Percentiles rank a stretch among this genome's conserved stretches.
Conservation (phyloP, 2,797 vertebrate genomes). For the Fringilla coelebs region DNA sequence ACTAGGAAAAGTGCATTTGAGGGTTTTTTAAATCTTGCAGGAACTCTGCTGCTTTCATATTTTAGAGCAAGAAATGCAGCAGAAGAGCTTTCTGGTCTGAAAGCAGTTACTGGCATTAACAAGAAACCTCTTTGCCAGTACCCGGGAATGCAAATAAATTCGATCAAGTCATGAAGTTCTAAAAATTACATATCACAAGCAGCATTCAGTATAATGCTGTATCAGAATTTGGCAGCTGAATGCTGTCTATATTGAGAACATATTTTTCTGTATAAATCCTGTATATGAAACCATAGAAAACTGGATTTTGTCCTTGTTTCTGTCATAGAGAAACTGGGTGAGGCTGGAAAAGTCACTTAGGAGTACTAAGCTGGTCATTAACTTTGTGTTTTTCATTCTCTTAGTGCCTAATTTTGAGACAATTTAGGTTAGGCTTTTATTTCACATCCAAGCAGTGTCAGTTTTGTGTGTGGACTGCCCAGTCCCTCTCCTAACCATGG, state of each 20-base stretch:
- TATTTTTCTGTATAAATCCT: background rate
- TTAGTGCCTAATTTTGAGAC: background rate
- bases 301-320: background rate
- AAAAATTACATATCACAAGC: background rate
- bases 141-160: background rate
- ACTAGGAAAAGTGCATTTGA: background rate
- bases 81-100: background rate
- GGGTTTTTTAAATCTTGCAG: background rate
- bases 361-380: background rate
- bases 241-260: background rate
- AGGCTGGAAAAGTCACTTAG: background rate
- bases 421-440: background rate
- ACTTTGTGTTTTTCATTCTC: background rate
- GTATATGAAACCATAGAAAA: background rate
- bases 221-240: conserved; percentile 3
- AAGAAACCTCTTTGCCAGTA: background rate
- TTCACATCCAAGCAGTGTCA: background rate
- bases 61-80: background rate
- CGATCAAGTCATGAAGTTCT: background rate
- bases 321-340: background rate
- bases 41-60: background rate
- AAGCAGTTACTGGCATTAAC: background rate
- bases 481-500: fast-evolving
- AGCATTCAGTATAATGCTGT: background rate
- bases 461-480: background rate